phyloP scores from a whole-genome alignment of 2,888 invertebrate species.

The Dendrolimus pini region DNA sequence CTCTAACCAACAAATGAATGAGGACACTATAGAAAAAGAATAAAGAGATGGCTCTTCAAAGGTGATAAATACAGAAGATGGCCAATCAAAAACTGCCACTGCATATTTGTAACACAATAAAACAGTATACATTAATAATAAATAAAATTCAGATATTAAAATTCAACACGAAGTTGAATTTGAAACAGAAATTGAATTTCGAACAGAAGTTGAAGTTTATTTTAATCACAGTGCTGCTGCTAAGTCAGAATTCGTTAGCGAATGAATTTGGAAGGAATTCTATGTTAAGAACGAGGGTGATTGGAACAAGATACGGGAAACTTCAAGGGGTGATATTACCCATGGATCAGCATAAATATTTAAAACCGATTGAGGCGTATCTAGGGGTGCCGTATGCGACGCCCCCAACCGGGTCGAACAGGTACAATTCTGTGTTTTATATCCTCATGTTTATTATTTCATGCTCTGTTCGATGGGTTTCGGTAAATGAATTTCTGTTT shows the following conservation, averaged over 20 bases:
- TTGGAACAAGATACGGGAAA: constrained; percentile 90
- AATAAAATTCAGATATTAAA: constrained; percentile 13
- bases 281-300: constrained; percentile 86
- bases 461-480: constrained; percentile 18
- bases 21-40: constrained; percentile 26
- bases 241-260: constrained; percentile 50
- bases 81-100: constrained; percentile 63
- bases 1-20: constrained; percentile 25
- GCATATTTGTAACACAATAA: constrained; percentile 70
- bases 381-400: constrained; percentile 93
- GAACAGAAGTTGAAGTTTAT: constrained; percentile 43
- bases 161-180: constrained; percentile 23
- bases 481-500: constrained; percentile 1
- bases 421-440: constrained; percentile 58
- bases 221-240: constrained; percentile 45
- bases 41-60: constrained; percentile 62
- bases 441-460: constrained; percentile 14
- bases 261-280: constrained; percentile 77
- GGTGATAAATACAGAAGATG: constrained; percentile 71
- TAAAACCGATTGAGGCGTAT: constrained; percentile 88
- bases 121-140: constrained; percentile 47
- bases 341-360: constrained; percentile 85
- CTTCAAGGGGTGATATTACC: constrained; percentile 88
- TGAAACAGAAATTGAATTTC: constrained; percentile 23
- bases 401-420: constrained; percentile 87